phyloP scores from a whole-genome alignment of 1,140 invertebrate species.

The Alviniconcha marisindica region DNA sequence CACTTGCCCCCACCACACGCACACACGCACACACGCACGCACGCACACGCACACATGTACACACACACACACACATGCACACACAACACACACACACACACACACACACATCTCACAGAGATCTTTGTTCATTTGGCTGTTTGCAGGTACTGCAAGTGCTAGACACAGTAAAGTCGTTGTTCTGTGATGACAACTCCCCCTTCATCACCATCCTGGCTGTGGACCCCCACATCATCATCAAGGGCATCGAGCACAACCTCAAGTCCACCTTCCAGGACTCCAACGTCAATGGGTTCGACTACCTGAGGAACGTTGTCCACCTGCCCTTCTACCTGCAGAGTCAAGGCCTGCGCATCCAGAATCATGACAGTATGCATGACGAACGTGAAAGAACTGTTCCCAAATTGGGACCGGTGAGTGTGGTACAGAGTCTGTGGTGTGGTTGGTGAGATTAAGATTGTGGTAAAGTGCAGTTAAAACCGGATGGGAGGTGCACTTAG shows the following conservation, averaged over 20 bases:
- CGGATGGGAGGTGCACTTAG: no score
- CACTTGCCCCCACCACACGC: no score
- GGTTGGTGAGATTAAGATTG: no score
- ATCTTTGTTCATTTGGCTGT: neutral
- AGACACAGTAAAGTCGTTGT: constrained; percentile 95
- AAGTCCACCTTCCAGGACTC: constrained; percentile 77
- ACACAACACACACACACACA: neutral
- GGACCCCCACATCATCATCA: constrained; percentile 97
- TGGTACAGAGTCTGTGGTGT: no score
- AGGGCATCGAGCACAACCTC: constrained; percentile 96
- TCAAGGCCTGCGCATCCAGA: constrained; percentile 84
- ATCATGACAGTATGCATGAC: constrained; percentile 48
- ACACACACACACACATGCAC: neutral
- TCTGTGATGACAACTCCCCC: constrained; percentile 92
- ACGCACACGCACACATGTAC: no score
- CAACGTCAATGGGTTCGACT: constrained; percentile 93
- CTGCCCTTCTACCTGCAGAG: constrained; percentile 98
- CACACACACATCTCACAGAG: neutral
- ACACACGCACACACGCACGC: no score
- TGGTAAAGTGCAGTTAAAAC: no score
- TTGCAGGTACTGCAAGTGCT: constrained; percentile 80
- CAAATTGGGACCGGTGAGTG: constrained; percentile 44
- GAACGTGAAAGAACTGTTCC: constrained; percentile 10
- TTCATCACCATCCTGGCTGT: constrained; percentile 96
- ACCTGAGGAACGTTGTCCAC: constrained; percentile 97